Evolutionary conservation across 1,140 invertebrate species (phyloP).

Genomic region (Mercenaria mercenaria): DNA sequence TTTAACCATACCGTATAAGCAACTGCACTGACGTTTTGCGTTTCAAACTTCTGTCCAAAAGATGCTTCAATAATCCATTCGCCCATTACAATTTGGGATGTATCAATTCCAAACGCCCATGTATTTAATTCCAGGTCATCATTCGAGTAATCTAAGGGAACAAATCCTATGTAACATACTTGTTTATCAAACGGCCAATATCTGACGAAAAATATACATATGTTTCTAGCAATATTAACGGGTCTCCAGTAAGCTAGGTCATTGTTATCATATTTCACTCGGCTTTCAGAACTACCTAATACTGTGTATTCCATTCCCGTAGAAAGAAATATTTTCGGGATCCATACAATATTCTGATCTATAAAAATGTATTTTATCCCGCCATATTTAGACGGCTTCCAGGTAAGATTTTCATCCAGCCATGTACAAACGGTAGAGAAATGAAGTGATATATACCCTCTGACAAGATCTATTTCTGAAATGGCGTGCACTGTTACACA

Average conservation of each 20-base stretch:
- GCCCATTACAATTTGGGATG: not conserved
- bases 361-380: not conserved
- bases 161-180: not conserved
- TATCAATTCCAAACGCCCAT: not conserved
- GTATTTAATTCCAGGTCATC: not conserved
- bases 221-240: not conserved
- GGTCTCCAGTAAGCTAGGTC: not conserved
- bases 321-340: not conserved
- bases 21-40: not conserved
- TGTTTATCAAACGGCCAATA: constrained; percentile 53
- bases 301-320: not conserved
- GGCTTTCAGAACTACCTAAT: not conserved
- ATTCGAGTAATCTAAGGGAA: not conserved
- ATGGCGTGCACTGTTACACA: not conserved
- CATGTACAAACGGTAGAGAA: not conserved
- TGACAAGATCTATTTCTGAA: constrained; percentile 9
- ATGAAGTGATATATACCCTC: not conserved
- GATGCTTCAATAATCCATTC: constrained; percentile 5
- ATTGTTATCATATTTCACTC: not conserved
- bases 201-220: constrained; percentile 5
- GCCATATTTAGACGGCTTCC: not conserved
- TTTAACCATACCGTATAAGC: not conserved
- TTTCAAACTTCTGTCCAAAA: too few relatives aligned
- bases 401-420: not conserved
- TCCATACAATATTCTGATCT: not conserved